Conservation (phyloP, 2,113 vertebrate species). For the human (Homo sapiens) region GRCh38 chr1:150091001-150091500, state of each 20-base stretch:
- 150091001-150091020: neutral
- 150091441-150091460: neutral
- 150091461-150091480: neutral
- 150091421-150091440: slow-evolving; percentile 8
- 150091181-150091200: neutral
- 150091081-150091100: neutral
- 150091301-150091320: neutral
- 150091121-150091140: neutral
- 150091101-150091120: neutral
- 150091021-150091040: neutral
- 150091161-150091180: neutral
- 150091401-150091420: neutral
- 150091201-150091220: neutral
- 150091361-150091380: neutral
- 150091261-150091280: slow-evolving; percentile 11
- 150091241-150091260: neutral
- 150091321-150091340: neutral
- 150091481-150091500: neutral
- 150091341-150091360: neutral
- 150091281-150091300: neutral
- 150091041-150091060: neutral
- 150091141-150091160: neutral
- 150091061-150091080: neutral
- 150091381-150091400: neutral
- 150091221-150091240: neutral